Evolutionary conservation across 2,113 vertebrate genomes (phyloP).

Genomic region (Craseonycteris thonglongyai): DNA sequence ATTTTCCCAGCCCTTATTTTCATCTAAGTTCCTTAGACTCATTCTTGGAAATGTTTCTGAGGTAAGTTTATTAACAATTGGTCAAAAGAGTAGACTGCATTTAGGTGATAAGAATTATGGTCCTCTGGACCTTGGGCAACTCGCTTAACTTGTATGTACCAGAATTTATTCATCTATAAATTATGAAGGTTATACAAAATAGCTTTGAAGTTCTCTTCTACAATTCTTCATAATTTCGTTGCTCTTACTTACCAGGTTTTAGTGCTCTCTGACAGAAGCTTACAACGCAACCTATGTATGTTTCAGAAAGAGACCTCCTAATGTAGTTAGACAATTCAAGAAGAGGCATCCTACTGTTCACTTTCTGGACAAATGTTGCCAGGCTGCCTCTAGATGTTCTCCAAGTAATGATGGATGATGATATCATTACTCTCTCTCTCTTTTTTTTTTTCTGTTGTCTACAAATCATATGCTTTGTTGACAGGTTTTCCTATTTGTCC

Average conservation of each 20-base stretch:
- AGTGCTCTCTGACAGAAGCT: background rate
- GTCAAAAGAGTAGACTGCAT: background rate
- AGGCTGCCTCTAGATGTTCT: background rate
- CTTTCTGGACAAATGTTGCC: background rate
- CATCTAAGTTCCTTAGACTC: background rate
- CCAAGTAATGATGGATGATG: conserved; percentile 12
- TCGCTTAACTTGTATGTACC: background rate
- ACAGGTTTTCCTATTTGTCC: conserved; percentile 18
- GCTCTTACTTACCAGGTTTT: background rate
- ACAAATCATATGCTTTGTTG: conserved; percentile 33
- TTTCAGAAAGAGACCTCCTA: background rate
- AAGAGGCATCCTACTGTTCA: background rate
- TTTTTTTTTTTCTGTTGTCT: background rate
- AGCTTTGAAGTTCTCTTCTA: background rate
- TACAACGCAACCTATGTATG: background rate
- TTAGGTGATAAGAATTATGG: background rate
- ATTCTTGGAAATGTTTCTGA: background rate
- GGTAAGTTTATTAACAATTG: background rate
- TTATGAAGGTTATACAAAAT: background rate
- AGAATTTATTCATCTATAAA: conserved; percentile 19
- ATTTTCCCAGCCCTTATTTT: background rate
- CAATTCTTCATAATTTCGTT: background rate
- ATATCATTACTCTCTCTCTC: background rate
- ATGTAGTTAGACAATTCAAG: background rate
- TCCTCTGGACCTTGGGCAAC: background rate